Evolutionary conservation across 2,113 vertebrate genomes (phyloP).

Genomic region (Poeciliopsis prolifica): DNA sequence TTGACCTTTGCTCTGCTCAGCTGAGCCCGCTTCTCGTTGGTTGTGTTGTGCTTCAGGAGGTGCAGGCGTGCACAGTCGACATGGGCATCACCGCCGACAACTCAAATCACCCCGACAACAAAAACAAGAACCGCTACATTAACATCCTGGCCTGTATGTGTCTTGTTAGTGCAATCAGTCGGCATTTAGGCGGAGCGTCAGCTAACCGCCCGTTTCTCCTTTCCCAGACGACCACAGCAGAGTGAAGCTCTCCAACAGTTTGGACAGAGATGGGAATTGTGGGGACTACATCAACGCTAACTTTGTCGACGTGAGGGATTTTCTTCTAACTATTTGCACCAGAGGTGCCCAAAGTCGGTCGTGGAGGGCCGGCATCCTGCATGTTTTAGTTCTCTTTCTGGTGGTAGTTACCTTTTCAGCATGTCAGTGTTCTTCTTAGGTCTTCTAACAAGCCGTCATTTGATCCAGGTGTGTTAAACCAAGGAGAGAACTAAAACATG

Average conservation of each 20-base stretch:
- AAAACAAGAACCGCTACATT: conserved; percentile 96
- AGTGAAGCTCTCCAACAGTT: conserved; percentile 89
- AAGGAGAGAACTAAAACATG: too few relatives aligned
- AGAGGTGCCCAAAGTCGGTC: too few relatives aligned
- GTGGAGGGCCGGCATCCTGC: too few relatives aligned
- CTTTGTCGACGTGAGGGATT: conserved; percentile 90
- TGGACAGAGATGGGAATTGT: conserved; percentile 87
- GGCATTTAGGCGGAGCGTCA: background rate
- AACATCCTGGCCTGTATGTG: conserved; percentile 96
- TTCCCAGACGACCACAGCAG: conserved; percentile 93
- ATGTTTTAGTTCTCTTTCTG: too few relatives aligned
- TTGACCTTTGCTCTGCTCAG: background rate
- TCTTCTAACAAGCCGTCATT: too few relatives aligned
- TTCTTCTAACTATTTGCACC: too few relatives aligned
- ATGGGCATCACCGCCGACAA: conserved; percentile 91
- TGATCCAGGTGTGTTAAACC: too few relatives aligned
- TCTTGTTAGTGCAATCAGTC: conserved; percentile 27
- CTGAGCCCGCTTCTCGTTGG: background rate
- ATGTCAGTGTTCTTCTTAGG: too few relatives aligned
- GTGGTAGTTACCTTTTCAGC: too few relatives aligned
- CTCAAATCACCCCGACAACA: conserved; percentile 95
- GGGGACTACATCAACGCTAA: conserved; percentile 98
- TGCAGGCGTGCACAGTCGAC: conserved; percentile 92
- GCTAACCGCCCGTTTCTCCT: conserved; percentile 16
- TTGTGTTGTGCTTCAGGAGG: conserved; percentile 83